Percentiles rank a stretch among this genome's conserved stretches.
Evolutionary conservation across 1,140 invertebrate species (phyloP).

Genomic region (Antheraea pernyi): DNA sequence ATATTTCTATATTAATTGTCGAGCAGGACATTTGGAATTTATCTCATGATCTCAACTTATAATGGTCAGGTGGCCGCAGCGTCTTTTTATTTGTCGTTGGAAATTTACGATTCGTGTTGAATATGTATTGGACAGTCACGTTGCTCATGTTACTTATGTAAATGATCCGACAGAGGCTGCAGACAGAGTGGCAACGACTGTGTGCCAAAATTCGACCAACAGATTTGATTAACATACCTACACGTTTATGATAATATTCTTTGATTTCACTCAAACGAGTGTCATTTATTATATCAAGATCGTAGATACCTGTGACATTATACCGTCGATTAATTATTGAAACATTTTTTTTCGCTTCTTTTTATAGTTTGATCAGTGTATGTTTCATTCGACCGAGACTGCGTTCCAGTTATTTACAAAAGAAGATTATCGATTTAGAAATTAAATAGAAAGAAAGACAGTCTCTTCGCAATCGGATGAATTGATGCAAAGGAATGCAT

Average conservation of each 20-base stretch:
- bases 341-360: not conserved
- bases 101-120: slow-evolving; percentile 54
- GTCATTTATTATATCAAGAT: not conserved
- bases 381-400: too few species aligned
- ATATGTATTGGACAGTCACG: slow-evolving; percentile 51
- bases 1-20: slow-evolving; percentile 52
- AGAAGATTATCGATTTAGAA: too few species aligned
- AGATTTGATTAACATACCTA: slow-evolving; percentile 7
- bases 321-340: not conserved
- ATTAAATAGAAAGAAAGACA: too few species aligned
- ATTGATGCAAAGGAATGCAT: too few species aligned
- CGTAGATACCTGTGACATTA: not conserved
- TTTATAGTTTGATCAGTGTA: not conserved
- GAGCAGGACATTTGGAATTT: slow-evolving; percentile 34
- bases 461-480: too few species aligned
- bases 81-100: slow-evolving; percentile 47
- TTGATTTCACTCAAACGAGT: not conserved
- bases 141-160: slow-evolving; percentile 54
- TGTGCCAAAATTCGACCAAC: slow-evolving; percentile 15
- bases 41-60: slow-evolving; percentile 36
- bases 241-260: not conserved
- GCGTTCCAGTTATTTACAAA: too few species aligned
- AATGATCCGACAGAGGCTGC: slow-evolving; percentile 45
- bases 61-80: slow-evolving; percentile 47
- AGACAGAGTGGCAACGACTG: slow-evolving; percentile 65